Base-by-base conservation (phyloP, 2,797 vertebrate species). In the Bradypodion pumilum region DNA sequence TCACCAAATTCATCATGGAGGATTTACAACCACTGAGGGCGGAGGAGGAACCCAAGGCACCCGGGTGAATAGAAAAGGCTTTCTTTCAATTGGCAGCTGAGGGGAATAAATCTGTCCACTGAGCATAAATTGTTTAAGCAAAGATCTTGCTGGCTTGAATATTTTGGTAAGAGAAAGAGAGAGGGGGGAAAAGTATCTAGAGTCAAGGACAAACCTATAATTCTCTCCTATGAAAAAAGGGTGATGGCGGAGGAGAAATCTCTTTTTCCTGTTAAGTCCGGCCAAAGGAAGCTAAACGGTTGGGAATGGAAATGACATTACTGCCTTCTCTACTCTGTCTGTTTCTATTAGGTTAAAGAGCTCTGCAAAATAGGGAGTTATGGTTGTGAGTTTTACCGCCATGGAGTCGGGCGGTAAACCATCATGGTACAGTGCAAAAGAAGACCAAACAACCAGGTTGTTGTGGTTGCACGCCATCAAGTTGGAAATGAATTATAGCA, bases 121-220 rank as follows among this genome's bases (percentile, higher is more conserved):
- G 87, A 90, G 90, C 88, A 89, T 74, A 86, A 91, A 91, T 74
- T 91, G 87, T 91, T 95, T 93, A 94, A 95, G 91, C 85, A 93
- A 92, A 90, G 92, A 91, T 81, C 85, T 77, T 60, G 91, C 89
- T 90, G 68, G 32, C 87, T 89, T 89, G 92, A 93, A 92, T 92
- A 91, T 93, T 93, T 94, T 91, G 85, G 87, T 89, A 91, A 89
- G 91, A 93, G 94, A 94, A 92, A 88, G 40, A 82, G 78, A 80
- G 69, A 60, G 74, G 75, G 56, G 62, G 29, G 60, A 74, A 74
- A 85, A 70, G 89, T 89, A 81, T 89, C 87, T 37, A 83, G 94
- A 83, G 94, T 95, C 94, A 94, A 95, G 95, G 95, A 95, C 94
- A 91, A 83, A 85, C 87, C 90, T 85, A 52, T 85, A 94, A 88